A percentile compares a stretch with the other conserved stretches of the same genome.
phyloP scores from a whole-genome alignment of 2,888 invertebrate genomes.

The Dinocampus coccinellae region DNA sequence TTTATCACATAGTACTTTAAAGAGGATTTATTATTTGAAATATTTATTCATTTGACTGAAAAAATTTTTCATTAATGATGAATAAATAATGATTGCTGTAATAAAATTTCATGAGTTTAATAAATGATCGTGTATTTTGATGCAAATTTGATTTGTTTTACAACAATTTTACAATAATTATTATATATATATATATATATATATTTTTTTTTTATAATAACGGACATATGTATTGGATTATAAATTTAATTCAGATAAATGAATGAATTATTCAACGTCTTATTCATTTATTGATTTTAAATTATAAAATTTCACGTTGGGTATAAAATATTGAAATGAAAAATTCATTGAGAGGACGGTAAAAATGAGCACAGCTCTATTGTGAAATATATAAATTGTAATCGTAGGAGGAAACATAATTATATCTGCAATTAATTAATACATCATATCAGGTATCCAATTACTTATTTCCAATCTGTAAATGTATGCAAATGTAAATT shows the following conservation, averaged over 20 bases:
- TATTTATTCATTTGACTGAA: neutral
- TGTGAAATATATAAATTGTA: neutral
- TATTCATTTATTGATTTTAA: neutral
- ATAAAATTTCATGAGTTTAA: slow-evolving; percentile 51
- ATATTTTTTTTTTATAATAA: slow-evolving; percentile 14
- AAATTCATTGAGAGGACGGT: slow-evolving; percentile 17
- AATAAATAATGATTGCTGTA: slow-evolving; percentile 28
- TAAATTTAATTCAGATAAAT: neutral
- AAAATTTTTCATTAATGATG: neutral
- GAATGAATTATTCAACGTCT: neutral
- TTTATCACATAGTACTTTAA: neutral
- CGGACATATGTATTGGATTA: slow-evolving; percentile 1
- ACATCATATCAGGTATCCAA: neutral
- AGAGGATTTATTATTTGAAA: neutral
- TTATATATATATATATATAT: slow-evolving; percentile 30
- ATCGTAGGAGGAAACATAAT: neutral
- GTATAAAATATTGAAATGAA: neutral
- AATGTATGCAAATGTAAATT: neutral
- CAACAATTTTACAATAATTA: slow-evolving; percentile 52
- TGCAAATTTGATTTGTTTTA: slow-evolving; percentile 65
- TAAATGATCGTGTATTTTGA: slow-evolving; percentile 65
- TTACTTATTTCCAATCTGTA: neutral
- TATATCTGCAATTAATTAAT: neutral
- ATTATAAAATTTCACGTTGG: neutral
- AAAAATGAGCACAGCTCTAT: slow-evolving; percentile 26